These are phyloP conservation scores for Bradysia coprophila DNA, from an alignment of 1,140 invertebrate genomes.

Conservation along the genomic window DNA sequence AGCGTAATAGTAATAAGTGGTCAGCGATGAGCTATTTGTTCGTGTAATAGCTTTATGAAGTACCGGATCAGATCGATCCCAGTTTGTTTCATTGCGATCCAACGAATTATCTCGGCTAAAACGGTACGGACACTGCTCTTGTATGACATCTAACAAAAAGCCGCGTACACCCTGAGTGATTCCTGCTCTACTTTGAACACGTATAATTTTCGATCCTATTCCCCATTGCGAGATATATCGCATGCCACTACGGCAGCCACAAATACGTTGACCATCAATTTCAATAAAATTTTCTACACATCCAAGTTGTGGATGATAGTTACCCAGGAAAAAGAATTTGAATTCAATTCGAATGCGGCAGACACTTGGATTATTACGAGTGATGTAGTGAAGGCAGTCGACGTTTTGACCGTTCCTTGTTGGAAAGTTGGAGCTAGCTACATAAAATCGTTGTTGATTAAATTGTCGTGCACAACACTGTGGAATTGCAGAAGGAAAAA, in stretches of 20 bases:
- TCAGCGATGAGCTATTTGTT: background rate
- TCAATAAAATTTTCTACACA: slow-evolving; percentile 30
- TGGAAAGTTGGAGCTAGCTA: slow-evolving; percentile 35
- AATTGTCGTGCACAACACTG: slow-evolving; percentile 26
- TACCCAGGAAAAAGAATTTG: slow-evolving; percentile 32
- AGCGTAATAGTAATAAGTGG: background rate
- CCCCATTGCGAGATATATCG: slow-evolving; percentile 20
- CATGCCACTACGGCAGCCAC: slow-evolving; percentile 31
- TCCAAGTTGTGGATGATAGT: slow-evolving; percentile 8
- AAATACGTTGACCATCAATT: slow-evolving; percentile 31
- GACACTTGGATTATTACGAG: slow-evolving; percentile 23
- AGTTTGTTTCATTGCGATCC: background rate
- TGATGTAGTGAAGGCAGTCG: slow-evolving; percentile 30
- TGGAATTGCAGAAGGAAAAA: slow-evolving; percentile 5
- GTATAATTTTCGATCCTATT: slow-evolving; percentile 17
- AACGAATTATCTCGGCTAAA: background rate
- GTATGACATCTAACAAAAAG: slow-evolving; percentile 31
- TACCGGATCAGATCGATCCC: background rate
- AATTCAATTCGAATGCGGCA: slow-evolving; percentile 31
- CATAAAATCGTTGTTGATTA: slow-evolving; percentile 25
- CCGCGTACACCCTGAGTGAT: slow-evolving; percentile 20
- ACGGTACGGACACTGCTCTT: slow-evolving; percentile 28
- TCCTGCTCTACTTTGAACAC: slow-evolving; percentile 14
- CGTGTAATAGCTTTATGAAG: background rate
- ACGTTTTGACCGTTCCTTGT: slow-evolving; percentile 13